phyloP scores from a whole-genome alignment of 1,140 invertebrate species.

The Atta cephalotes region DNA sequence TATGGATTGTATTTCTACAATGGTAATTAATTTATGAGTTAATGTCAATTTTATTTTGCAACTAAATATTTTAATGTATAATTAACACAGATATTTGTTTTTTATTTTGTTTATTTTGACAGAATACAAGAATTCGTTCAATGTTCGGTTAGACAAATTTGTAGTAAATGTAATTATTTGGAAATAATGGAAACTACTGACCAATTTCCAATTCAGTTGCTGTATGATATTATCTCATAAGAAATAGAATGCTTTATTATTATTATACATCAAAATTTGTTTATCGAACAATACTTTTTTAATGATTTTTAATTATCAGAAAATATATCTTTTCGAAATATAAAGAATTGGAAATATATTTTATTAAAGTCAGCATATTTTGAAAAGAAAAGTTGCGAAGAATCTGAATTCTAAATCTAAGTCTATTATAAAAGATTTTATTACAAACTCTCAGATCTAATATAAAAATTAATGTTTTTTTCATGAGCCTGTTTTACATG shows the following conservation, averaged over 20 bases:
- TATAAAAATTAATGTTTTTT: constrained; percentile 27
- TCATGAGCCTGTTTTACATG: not conserved
- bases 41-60: not conserved
- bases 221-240: not conserved
- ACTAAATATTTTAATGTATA: not conserved
- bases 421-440: constrained; percentile 4
- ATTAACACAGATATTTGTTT: not conserved
- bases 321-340: not conserved
- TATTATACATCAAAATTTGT: constrained; percentile 5
- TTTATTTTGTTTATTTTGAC: not conserved
- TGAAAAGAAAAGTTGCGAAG: not conserved
- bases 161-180: not conserved
- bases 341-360: not conserved
- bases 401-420: not conserved
- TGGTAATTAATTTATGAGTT: not conserved
- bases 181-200: not conserved
- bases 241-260: not conserved
- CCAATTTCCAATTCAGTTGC: not conserved
- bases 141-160: not conserved
- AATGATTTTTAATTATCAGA: not conserved
- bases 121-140: not conserved
- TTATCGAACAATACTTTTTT: not conserved
- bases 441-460: not conserved
- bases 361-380: not conserved
- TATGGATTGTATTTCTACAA: not conserved